Evolutionary conservation across 2,113 vertebrate species (phyloP).

Genomic region (Vombatus ursinus): DNA sequence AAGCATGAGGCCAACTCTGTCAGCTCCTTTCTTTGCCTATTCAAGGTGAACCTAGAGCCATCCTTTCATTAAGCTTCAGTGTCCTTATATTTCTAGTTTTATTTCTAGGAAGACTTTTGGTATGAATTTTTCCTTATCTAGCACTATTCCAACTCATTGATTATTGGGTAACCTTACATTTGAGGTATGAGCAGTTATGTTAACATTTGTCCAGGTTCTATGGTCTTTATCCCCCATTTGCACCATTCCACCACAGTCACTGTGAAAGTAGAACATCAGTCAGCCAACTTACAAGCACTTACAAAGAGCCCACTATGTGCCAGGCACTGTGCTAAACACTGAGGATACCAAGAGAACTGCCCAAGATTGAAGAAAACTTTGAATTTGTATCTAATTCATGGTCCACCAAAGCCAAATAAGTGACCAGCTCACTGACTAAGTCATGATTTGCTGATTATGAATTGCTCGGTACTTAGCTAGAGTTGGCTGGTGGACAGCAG

Average conservation of each 20-base stretch:
- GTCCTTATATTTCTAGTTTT: not conserved
- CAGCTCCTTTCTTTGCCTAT: not conserved
- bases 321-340: not conserved
- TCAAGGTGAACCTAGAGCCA: not conserved
- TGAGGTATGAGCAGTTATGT: not conserved
- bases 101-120: not conserved
- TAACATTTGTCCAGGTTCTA: not conserved
- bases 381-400: not conserved
- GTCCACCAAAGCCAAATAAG: not conserved
- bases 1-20: not conserved
- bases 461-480: not conserved
- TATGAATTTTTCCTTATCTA: not conserved
- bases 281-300: not conserved
- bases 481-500: not conserved
- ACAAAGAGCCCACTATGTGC: not conserved
- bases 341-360: not conserved
- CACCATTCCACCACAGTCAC: not conserved
- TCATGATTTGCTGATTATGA: not conserved
- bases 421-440: not conserved
- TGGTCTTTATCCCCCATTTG: not conserved
- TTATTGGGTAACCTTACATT: not conserved
- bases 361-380: not conserved
- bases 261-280: not conserved
- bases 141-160: not conserved
- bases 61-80: not conserved